These are phyloP conservation scores for Tetropium fuscum DNA, from an alignment of 2,888 invertebrate genomes.

Conservation along the genomic window DNA sequence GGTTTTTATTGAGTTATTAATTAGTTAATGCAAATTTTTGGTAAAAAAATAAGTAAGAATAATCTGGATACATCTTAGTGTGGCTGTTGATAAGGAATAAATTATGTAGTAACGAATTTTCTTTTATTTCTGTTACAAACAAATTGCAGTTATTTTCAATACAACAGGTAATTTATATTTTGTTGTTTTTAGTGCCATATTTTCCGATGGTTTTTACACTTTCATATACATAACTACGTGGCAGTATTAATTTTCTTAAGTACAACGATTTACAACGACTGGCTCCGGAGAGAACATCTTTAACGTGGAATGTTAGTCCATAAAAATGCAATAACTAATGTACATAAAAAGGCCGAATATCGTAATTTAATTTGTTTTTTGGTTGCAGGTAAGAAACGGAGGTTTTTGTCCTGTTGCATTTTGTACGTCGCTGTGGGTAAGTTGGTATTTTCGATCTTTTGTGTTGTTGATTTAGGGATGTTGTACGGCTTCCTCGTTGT, in stretches of 20 bases:
- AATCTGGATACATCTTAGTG: neutral
- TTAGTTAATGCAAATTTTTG: neutral
- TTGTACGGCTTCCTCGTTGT: constrained; percentile 39
- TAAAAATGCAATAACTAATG: constrained; percentile 59
- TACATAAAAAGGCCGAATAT: constrained; percentile 36
- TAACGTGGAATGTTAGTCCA: constrained; percentile 54
- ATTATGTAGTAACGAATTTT: neutral
- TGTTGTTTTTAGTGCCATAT: constrained; percentile 43
- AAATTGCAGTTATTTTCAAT: constrained; percentile 21
- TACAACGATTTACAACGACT: constrained; percentile 53
- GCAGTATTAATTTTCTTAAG: constrained; percentile 55
- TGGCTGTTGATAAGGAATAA: too few relatives aligned
- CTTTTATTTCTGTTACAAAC: neutral
- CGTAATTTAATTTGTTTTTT: constrained; percentile 33
- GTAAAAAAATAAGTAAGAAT: neutral
- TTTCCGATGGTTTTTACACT: constrained; percentile 42
- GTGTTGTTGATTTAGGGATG: constrained; percentile 31
- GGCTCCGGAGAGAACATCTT: constrained; percentile 46
- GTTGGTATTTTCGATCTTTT: constrained; percentile 36
- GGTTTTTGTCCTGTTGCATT: constrained; percentile 9
- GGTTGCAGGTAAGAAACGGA: constrained; percentile 33
- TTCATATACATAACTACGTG: constrained; percentile 38
- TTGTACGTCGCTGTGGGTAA: constrained; percentile 29
- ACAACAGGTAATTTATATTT: constrained; percentile 28
- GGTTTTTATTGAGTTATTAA: too few relatives aligned